A percentile compares a stretch with the other conserved stretches of the same genome.
Conservation (phyloP, 2,113 vertebrate species). For the Arothron firmamentum region DNA sequence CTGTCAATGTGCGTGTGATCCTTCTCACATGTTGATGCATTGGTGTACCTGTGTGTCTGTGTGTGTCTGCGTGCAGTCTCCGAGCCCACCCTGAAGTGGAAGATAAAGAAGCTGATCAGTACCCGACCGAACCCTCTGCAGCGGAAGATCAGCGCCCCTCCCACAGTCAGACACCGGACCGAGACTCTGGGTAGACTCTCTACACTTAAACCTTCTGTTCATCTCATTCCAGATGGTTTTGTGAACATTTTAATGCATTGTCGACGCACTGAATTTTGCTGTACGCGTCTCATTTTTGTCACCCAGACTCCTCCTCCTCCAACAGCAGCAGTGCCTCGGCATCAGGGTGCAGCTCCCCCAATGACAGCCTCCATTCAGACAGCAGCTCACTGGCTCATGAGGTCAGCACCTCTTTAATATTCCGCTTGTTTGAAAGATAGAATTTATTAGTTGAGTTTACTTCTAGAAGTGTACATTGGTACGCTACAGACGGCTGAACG, state of each 20-base stretch:
- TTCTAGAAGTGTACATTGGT: not conserved
- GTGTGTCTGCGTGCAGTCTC: constrained; percentile 75
- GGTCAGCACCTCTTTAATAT: constrained; percentile 60
- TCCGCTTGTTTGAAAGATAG: not conserved
- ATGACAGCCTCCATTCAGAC: constrained; percentile 83
- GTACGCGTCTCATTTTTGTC: constrained; percentile 10
- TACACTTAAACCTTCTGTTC: not conserved
- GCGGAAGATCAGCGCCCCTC: constrained; percentile 87
- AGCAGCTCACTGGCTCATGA: constrained; percentile 75
- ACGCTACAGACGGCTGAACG: not conserved
- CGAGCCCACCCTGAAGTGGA: constrained; percentile 92
- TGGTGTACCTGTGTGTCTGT: not conserved
- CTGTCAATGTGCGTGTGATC: not conserved
- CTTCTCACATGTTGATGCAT: not conserved
- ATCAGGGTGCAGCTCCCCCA: constrained; percentile 88
- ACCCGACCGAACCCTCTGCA: constrained; percentile 87
- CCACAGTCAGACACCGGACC: constrained; percentile 77
- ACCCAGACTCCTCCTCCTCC: constrained; percentile 85
- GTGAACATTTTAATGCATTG: not conserved
- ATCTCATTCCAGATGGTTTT: not conserved
- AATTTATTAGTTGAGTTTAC: no score
- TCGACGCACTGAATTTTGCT: not conserved
- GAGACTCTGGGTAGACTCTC: constrained; percentile 78
- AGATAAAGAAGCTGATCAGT: constrained; percentile 85
- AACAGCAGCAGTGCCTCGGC: constrained; percentile 88